Conservation (phyloP, 2,113 vertebrate species). For the Prionailurus bengalensis region DNA sequence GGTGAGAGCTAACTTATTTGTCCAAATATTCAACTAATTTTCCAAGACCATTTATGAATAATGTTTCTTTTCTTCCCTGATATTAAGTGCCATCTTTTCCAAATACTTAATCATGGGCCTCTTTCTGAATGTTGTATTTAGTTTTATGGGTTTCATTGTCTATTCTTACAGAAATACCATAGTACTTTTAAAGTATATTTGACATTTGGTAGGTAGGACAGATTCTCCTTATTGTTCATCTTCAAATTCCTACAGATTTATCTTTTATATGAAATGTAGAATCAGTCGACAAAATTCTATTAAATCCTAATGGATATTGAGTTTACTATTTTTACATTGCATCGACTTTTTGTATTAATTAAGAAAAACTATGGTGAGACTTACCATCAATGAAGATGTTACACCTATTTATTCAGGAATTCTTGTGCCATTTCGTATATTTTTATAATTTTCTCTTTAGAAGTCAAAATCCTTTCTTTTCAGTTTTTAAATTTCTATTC, state of each 20-base stretch:
- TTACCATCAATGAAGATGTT: not conserved
- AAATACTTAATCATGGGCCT: not conserved
- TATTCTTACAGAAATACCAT: not conserved
- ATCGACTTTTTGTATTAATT: not conserved
- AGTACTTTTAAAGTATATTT: not conserved
- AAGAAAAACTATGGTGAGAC: not conserved
- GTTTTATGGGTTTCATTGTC: not conserved
- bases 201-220: not conserved
- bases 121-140: not conserved
- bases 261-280: not conserved
- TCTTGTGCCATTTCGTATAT: not conserved
- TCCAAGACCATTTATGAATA: not conserved
- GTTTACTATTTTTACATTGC: not conserved
- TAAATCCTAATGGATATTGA: not conserved
- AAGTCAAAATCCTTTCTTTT: not conserved
- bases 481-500: not conserved
- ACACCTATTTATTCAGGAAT: not conserved
- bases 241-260: not conserved
- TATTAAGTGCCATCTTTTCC: not conserved
- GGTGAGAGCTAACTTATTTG: not conserved
- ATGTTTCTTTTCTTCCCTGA: not conserved
- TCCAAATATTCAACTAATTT: not conserved
- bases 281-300: not conserved
- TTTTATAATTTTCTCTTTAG: slow-evolving; percentile 6
- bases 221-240: not conserved